Evolutionary conservation across 2,113 vertebrate species (phyloP).

Genomic region (Mobula birostris): DNA sequence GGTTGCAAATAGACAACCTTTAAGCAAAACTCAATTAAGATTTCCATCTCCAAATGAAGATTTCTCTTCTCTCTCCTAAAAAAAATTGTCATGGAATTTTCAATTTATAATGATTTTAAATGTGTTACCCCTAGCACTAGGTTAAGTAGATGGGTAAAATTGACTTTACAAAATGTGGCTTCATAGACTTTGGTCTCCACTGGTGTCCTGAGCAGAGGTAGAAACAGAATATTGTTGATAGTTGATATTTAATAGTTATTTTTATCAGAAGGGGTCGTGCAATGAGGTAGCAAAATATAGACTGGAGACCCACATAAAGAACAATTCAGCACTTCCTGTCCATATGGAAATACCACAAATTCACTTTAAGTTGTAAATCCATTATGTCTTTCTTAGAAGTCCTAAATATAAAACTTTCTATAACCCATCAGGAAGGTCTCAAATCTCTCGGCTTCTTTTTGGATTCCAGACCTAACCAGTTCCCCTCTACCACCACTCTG

Average conservation of each 20-base stretch:
- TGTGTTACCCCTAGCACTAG: not conserved
- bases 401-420: not conserved
- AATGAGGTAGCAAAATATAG: no score
- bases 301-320: not conserved
- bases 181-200: not conserved
- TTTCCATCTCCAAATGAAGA: not conserved
- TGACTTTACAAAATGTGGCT: not conserved
- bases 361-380: not conserved
- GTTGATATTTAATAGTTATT: not conserved
- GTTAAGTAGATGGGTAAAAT: not conserved
- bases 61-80: not conserved
- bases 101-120: not conserved
- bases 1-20: not conserved
- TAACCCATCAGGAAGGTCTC: no score
- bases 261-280: not conserved
- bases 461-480: no score
- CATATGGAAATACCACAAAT: not conserved
- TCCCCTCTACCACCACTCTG: no score
- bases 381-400: not conserved
- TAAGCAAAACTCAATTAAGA: not conserved
- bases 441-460: no score
- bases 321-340: not conserved
- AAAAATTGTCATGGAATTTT: not conserved
- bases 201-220: not conserved
- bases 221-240: not conserved